These are phyloP conservation scores for Thripadectes ignobilis DNA, from an alignment of 2,797 vertebrate genomes.

Conservation along the genomic window DNA sequence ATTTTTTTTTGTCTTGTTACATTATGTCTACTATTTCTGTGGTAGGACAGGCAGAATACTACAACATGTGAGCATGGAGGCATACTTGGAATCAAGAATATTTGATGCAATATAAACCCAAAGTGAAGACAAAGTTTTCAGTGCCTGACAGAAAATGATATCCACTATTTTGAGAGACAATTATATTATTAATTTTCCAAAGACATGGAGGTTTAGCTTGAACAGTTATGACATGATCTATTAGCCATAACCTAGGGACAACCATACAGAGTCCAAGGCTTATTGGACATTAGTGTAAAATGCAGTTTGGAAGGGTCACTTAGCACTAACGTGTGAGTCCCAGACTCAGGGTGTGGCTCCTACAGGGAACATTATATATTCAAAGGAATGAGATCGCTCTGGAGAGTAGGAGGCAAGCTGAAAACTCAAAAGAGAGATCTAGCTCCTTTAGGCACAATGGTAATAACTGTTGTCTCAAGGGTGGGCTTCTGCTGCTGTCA, in stretches of 20 bases:
- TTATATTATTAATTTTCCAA: not conserved
- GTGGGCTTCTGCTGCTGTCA: not conserved
- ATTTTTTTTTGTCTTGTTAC: not conserved
- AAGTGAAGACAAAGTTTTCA: not conserved
- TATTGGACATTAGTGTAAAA: not conserved
- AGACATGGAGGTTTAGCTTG: not conserved
- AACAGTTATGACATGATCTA: not conserved
- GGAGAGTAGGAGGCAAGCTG: not conserved
- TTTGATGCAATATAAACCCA: not conserved
- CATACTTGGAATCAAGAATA: not conserved
- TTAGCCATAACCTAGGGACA: not conserved
- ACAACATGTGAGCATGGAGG: not conserved
- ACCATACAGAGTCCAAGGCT: not conserved
- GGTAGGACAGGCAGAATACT: not conserved
- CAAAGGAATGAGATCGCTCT: not conserved
- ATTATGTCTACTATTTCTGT: not conserved
- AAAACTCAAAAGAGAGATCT: not conserved
- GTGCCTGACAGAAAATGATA: not conserved
- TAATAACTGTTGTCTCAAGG: not conserved
- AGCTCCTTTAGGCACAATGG: not conserved
- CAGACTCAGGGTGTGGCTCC: not conserved
- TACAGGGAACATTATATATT: not conserved
- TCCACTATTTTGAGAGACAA: not conserved
- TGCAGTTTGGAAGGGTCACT: not conserved
- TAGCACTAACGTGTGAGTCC: not conserved